Evolutionary conservation across 2,888 invertebrate species (phyloP).

Genomic region (Pilophorus perplexus): DNA sequence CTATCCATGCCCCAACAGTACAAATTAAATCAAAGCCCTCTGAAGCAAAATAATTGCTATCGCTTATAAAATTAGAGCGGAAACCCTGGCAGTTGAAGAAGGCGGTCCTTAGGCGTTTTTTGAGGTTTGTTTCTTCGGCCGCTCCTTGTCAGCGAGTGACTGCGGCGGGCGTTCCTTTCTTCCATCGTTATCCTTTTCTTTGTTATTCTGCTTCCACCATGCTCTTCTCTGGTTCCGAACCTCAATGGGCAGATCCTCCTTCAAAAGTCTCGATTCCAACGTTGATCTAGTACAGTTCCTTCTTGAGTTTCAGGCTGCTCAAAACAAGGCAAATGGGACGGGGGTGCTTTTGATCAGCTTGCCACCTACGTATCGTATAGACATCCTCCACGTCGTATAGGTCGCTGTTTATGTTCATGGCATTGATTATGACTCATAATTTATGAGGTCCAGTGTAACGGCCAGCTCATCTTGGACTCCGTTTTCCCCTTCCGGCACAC

Average conservation of each 20-base stretch:
- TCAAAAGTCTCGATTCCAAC: constrained; percentile 14
- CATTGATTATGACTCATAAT: constrained; percentile 1
- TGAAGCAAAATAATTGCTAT: constrained; percentile 10
- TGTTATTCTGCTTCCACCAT: constrained; percentile 13
- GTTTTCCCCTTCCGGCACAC: too few relatives aligned
- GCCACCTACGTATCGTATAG: not conserved
- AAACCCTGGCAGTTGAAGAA: constrained; percentile 16
- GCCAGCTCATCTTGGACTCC: too few relatives aligned
- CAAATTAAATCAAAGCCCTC: constrained; percentile 6
- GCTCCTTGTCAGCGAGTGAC: constrained; percentile 7
- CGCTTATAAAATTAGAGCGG: constrained; percentile 13
- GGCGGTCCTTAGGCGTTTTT: not conserved
- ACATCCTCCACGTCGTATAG: constrained; percentile 4
- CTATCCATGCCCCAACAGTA: constrained; percentile 1
- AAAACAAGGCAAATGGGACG: constrained; percentile 11
- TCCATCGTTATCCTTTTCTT: constrained; percentile 1
- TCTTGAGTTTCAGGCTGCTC: constrained; percentile 11
- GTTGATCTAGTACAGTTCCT: constrained; percentile 6
- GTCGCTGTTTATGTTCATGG: too few relatives aligned
- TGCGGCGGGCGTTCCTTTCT: constrained; percentile 15
- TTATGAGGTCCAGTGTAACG: too few relatives aligned
- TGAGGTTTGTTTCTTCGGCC: constrained; percentile 7
- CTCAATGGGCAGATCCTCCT: constrained; percentile 18
- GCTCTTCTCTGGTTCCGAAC: constrained; percentile 10
- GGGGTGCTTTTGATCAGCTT: constrained; percentile 18